Evolutionary conservation across 2,113 vertebrate genomes (phyloP), one percentile per base, ranked within the genome.

Genomic region (Poicephalus gulielmi): DNA sequence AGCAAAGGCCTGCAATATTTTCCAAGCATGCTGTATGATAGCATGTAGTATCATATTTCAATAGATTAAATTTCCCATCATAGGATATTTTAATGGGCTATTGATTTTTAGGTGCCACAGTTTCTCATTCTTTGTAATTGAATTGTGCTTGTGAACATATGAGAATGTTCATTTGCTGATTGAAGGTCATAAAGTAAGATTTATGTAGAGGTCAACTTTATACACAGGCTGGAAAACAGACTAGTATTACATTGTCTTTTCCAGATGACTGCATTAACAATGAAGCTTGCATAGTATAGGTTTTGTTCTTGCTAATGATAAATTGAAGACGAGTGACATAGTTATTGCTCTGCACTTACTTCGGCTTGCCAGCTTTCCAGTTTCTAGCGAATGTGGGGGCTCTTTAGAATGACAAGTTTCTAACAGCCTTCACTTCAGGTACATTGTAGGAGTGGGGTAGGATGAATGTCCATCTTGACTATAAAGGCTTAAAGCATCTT

Each of bases 61-160:
- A 10, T 82, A 92, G 86, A 83, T 96, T 79, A 97, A 97, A 96
- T 70, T 96, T 93, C 84, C 75, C 67, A 35, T 95, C 86, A 88
- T 92, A 84, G 86, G 85, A 33, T 85, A 52, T 83, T 96, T 20
- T 97, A 98, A 98, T 95, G 95, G 92, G 82, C 92, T 98, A 96
- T 98, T 97, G 98, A 97, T 98, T 97, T 97, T 73, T 89, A 93
- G 71, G 66, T 91, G 84, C 90, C 55, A 80, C 88, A 10, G 10
- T 95, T 97, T 95, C 92, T 96, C 71, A 96, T 94, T 95, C 88
- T 92, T 94, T 90, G 92, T 97, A 97, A 98, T 93, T 97, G 95
- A 97, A 94, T 95, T 97, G 96, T 95, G 74, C 87, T 95, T 11
- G 19, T 85, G 95, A 95, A 95, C 83, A 83, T 92, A 96, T n/a